Percentiles rank a stretch among this genome's conserved stretches.
Evolutionary conservation across 2,888 invertebrate species (phyloP).

Genomic region (Dastarcus helophoroides): DNA sequence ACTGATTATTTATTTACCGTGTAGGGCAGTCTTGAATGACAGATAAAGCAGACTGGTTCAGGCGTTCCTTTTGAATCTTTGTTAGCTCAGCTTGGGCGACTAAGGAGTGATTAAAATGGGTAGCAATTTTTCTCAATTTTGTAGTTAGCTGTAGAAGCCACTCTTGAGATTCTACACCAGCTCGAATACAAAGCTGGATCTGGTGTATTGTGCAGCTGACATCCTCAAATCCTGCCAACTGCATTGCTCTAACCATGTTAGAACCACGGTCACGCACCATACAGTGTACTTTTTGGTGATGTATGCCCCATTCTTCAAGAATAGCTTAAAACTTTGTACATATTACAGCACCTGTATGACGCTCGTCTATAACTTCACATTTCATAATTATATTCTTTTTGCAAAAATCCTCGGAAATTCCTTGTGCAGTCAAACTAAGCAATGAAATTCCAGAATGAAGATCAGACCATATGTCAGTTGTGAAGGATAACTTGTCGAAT

Average conservation of each 20-base stretch:
- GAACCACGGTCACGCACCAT: constrained; percentile 18
- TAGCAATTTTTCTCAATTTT: constrained; percentile 13
- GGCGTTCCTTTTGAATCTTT: constrained; percentile 11
- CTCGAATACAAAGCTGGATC: constrained; percentile 7
- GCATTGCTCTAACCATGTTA: constrained; percentile 7
- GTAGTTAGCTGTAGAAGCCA: constrained; percentile 9
- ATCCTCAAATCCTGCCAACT: constrained; percentile 7
- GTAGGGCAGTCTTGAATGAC: constrained; percentile 19
- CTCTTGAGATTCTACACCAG: constrained; percentile 6
- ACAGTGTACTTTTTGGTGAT: constrained; percentile 18
- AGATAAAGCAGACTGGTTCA: constrained; percentile 6
- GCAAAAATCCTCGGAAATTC: constrained; percentile 5
- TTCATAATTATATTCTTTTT: constrained; percentile 3
- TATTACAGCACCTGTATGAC: constrained; percentile 6
- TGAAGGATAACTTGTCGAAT: constrained; percentile 10
- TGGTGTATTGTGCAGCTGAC: constrained; percentile 9
- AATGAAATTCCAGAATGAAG: constrained; percentile 15
- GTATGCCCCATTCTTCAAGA: constrained; percentile 20
- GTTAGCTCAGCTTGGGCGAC: constrained; percentile 20
- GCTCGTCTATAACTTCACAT: constrained; percentile 5
- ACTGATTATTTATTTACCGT: too few species aligned
- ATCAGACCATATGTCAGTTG: constrained; percentile 13
- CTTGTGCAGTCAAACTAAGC: constrained; percentile 16
- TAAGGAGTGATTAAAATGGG: constrained; percentile 16
- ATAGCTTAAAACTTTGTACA: constrained; percentile 1